phyloP scores from a whole-genome alignment of 2,113 vertebrate genomes.

The Synodontis membranacea region DNA sequence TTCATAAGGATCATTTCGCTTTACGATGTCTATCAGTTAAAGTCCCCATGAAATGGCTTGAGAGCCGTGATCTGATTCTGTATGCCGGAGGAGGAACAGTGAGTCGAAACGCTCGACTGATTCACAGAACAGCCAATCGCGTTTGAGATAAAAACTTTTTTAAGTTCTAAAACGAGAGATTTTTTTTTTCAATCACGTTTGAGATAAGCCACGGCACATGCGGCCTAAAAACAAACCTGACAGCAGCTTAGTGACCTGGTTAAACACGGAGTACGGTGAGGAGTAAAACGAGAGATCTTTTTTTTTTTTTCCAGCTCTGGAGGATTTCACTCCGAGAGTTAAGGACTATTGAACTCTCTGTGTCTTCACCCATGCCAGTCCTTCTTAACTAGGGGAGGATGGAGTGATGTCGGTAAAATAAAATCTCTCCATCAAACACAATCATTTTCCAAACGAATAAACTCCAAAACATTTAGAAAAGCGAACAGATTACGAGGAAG shows the following conservation, averaged over 20 bases:
- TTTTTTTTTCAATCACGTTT: neutral
- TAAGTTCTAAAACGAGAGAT: too few relatives aligned
- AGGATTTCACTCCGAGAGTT: too few relatives aligned
- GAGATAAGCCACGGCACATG: neutral
- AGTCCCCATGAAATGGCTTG: neutral
- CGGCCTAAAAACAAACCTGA: neutral
- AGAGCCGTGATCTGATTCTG: neutral
- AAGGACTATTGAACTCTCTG: too few relatives aligned
- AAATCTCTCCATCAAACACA: neutral
- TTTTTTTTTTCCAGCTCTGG: neutral
- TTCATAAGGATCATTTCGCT: conserved; percentile 10
- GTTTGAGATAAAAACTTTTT: neutral
- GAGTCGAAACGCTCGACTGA: neutral
- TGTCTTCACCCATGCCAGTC: neutral
- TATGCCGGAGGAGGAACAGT: neutral
- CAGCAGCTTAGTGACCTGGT: neutral
- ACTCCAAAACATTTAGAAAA: neutral
- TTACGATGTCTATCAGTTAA: neutral
- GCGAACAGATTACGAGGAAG: neutral
- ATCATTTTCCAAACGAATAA: neutral
- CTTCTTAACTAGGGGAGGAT: neutral
- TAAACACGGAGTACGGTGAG: neutral
- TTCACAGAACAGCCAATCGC: neutral
- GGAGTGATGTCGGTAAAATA: neutral
- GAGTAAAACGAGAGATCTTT: neutral